phyloP scores from a whole-genome alignment of 1,140 invertebrate genomes.

The Drosophila azteca region DNA sequence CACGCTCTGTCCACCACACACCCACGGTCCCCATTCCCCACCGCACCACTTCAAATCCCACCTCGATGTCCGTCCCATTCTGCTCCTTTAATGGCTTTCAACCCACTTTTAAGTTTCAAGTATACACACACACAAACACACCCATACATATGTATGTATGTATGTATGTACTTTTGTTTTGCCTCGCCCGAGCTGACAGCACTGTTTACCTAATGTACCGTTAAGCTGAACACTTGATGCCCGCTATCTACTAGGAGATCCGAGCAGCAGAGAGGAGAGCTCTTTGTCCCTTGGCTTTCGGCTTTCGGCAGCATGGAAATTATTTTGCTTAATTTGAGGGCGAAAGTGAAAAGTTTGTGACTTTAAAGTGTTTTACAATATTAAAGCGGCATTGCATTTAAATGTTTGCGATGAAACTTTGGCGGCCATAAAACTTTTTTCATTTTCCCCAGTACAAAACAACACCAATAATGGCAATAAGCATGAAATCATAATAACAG shows the following conservation, averaged over 20 bases:
- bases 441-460: slow-evolving; percentile 55
- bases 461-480: slow-evolving; percentile 62
- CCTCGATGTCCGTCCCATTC: no score
- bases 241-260: slow-evolving; percentile 50
- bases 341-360: slow-evolving; percentile 33
- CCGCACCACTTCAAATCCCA: no score
- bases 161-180: not conserved
- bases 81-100: slow-evolving; percentile 8
- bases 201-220: slow-evolving; percentile 80
- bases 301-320: slow-evolving; percentile 48
- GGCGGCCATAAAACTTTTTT: slow-evolving; percentile 61
- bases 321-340: slow-evolving; percentile 70
- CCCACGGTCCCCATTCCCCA: slow-evolving; percentile 8
- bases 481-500: slow-evolving; percentile 64
- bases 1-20: slow-evolving; percentile 56
- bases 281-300: slow-evolving; percentile 30
- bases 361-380: slow-evolving; percentile 46
- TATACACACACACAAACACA: slow-evolving; percentile 28
- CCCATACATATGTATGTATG: slow-evolving; percentile 1
- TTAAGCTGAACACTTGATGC: slow-evolving; percentile 74
- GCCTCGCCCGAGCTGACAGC: slow-evolving; percentile 58
- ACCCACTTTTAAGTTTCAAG: slow-evolving; percentile 43
- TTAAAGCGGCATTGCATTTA: slow-evolving; percentile 43
- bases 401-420: slow-evolving; percentile 46
- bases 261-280: not conserved